phyloP scores from a whole-genome alignment of 2,113 vertebrate genomes.

The Numenius arquata region DNA sequence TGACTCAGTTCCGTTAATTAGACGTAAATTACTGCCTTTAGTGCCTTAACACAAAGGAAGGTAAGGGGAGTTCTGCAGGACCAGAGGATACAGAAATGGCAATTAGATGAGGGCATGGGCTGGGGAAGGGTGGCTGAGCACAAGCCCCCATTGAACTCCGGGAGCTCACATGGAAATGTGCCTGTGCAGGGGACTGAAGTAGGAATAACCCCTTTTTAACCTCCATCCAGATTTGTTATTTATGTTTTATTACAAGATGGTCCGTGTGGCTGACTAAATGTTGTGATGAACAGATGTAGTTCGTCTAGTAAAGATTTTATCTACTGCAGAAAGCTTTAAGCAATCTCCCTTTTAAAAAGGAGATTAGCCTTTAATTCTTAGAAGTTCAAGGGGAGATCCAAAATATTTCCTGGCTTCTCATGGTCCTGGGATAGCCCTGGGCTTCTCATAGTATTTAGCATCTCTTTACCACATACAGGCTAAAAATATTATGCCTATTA shows the following conservation, averaged over 20 bases:
- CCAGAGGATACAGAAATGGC: constrained; percentile 73
- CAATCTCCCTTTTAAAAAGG: not conserved
- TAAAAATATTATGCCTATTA: not conserved
- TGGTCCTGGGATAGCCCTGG: not conserved
- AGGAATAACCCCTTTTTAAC: not conserved
- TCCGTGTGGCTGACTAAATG: not conserved
- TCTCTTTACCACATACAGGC: not conserved
- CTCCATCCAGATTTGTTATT: not conserved
- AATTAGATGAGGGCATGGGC: constrained; percentile 68
- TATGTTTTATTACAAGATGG: not conserved
- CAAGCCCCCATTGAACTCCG: constrained; percentile 46
- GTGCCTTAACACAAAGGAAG: constrained; percentile 72
- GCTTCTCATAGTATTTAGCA: not conserved
- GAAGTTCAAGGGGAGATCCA: constrained; percentile 25
- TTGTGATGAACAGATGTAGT: not conserved
- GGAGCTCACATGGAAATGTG: not conserved
- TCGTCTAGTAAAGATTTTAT: not conserved
- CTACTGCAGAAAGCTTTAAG: not conserved
- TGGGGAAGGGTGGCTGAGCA: constrained; percentile 63
- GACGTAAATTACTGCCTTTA: constrained; percentile 80
- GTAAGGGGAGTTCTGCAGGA: constrained; percentile 70
- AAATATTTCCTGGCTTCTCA: not conserved
- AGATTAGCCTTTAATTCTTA: constrained; percentile 32
- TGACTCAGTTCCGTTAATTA: constrained; percentile 84
- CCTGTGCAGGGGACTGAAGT: not conserved